Conservation (phyloP, 2,113 vertebrate genomes). For the Pachycephala philippinensis region DNA sequence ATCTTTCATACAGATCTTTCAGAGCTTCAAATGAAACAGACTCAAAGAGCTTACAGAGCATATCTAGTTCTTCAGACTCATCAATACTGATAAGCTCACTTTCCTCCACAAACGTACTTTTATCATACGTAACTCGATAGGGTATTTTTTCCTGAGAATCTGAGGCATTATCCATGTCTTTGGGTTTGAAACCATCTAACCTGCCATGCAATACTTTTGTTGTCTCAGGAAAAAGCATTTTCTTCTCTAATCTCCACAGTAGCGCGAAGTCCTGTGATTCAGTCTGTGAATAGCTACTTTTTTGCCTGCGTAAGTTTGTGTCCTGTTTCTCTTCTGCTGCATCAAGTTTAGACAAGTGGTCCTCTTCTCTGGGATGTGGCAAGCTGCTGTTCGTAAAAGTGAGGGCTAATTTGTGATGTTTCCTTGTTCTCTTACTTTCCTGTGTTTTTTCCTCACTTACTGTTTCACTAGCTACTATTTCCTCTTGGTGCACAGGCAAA, state of each 20-base stretch:
- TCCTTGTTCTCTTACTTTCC: conserved; percentile 69
- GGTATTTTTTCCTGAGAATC: conserved; percentile 76
- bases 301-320: background rate
- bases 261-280: conserved; percentile 88
- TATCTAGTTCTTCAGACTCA: conserved; percentile 80
- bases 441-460: conserved; percentile 54
- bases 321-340: background rate
- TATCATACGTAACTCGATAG: conserved; percentile 85
- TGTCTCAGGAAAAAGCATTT: conserved; percentile 56
- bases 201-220: conserved; percentile 73
- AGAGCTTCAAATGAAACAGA: conserved; percentile 86
- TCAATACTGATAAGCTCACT: conserved; percentile 74
- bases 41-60: conserved; percentile 87
- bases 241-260: conserved; percentile 86
- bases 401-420: conserved; percentile 81
- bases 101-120: conserved; percentile 90
- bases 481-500: background rate
- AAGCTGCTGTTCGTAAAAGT: conserved; percentile 76
- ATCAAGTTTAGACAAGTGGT: background rate
- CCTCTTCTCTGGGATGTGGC: background rate
- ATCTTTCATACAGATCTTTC: conserved; percentile 94
- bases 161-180: conserved; percentile 33
- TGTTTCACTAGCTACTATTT: conserved; percentile 7
- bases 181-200: conserved; percentile 77
- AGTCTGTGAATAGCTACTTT: conserved; percentile 77